These are phyloP conservation scores for Neomonachus schauinslandi DNA, from an alignment of 2,113 vertebrate genomes.

Conservation along the genomic window DNA sequence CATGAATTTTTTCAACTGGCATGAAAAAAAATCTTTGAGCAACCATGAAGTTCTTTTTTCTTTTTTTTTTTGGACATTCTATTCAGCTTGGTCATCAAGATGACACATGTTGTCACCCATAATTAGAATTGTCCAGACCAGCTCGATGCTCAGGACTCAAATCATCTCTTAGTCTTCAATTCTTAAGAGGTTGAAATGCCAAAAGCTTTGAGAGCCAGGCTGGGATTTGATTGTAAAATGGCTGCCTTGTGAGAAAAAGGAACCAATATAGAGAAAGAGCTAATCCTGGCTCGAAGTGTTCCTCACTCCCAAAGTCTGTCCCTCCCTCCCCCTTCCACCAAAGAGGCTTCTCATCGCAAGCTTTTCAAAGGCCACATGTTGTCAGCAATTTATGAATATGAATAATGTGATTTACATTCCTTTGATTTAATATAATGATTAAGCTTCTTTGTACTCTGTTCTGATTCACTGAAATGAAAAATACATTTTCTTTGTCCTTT, in stretches of 20 bases:
- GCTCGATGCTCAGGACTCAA: neutral
- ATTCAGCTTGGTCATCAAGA: neutral
- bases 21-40: neutral
- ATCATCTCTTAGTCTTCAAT: neutral
- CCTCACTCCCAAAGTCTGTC: neutral
- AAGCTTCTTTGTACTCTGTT: constrained; percentile 76
- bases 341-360: constrained; percentile 19
- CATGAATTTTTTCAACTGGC: neutral
- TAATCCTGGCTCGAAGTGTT: neutral
- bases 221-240: neutral
- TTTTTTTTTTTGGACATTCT: neutral
- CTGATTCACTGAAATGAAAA: constrained; percentile 81
- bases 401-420: constrained; percentile 76
- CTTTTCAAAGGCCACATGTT: constrained; percentile 56
- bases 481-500: constrained; percentile 78
- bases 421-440: constrained; percentile 80
- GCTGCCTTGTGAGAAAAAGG: neutral
- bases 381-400: constrained; percentile 68
- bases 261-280: neutral
- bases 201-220: neutral
- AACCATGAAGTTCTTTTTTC: neutral
- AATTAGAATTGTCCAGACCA: neutral
- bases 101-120: fast-evolving
- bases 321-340: neutral
- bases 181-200: neutral